These are phyloP conservation scores for Prosopocoilus inquinatus DNA, from an alignment of 2,888 invertebrate genomes.

Conservation along the genomic window DNA sequence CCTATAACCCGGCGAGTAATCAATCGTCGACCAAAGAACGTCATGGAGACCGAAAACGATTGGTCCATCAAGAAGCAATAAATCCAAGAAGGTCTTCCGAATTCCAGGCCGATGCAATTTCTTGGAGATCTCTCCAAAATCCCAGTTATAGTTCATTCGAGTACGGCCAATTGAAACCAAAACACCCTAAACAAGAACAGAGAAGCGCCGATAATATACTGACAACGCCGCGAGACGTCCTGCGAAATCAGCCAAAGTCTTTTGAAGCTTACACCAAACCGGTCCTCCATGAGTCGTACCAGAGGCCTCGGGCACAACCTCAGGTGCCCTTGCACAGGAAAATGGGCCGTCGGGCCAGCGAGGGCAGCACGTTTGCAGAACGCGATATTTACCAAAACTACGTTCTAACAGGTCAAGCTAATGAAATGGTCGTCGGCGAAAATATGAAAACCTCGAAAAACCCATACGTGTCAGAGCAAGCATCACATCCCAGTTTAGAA, in stretches of 20 bases:
- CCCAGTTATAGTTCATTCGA: slow-evolving; percentile 45
- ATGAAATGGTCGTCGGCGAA: slow-evolving; percentile 35
- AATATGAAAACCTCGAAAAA: slow-evolving; percentile 23
- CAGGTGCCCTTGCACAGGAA: slow-evolving; percentile 48
- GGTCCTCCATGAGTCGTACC: slow-evolving; percentile 33
- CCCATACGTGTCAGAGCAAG: slow-evolving; percentile 10
- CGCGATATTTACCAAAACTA: slow-evolving; percentile 28
- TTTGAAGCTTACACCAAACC: slow-evolving; percentile 24
- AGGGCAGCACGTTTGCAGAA: slow-evolving; percentile 50
- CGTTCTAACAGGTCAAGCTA: slow-evolving; percentile 27
- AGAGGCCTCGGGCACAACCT: slow-evolving; percentile 47
- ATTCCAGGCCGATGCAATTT: slow-evolving; percentile 50
- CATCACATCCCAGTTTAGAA: slow-evolving; percentile 20
- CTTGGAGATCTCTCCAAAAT: slow-evolving; percentile 51
- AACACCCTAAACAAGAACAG: slow-evolving; percentile 38
- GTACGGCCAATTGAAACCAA: slow-evolving; percentile 46
- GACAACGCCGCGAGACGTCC: slow-evolving; percentile 25
- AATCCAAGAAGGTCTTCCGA: slow-evolving; percentile 25
- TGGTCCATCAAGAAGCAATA: slow-evolving; percentile 15
- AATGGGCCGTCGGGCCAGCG: slow-evolving; percentile 55
- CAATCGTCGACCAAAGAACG: slow-evolving; percentile 51
- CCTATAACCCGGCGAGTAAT: slow-evolving; percentile 86
- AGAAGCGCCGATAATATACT: slow-evolving; percentile 33
- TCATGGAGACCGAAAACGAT: slow-evolving; percentile 15
- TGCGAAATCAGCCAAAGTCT: slow-evolving; percentile 32